phyloP scores from a whole-genome alignment of 2,797 vertebrate species.

The Girardinus metallicus region DNA sequence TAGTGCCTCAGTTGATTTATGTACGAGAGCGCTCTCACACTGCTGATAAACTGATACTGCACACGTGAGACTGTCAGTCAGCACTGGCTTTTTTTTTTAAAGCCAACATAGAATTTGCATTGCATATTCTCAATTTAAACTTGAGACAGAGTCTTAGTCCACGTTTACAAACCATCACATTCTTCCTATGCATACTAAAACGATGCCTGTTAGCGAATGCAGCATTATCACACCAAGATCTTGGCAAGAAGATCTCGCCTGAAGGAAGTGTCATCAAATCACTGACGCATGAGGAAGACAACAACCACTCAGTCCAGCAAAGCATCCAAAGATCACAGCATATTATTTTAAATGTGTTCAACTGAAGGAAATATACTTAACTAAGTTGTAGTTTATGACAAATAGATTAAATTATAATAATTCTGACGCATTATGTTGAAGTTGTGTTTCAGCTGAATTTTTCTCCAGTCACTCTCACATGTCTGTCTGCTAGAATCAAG shows the following conservation, averaged over 20 bases:
- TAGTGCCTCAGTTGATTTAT: conserved; percentile 6
- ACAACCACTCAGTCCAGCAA: neutral
- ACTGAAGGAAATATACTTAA: neutral
- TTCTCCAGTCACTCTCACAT: neutral
- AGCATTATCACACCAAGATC: conserved; percentile 25
- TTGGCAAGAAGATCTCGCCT: conserved; percentile 21
- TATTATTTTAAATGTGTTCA: neutral
- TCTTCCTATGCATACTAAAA: neutral
- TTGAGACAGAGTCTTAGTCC: neutral
- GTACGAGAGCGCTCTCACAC: neutral
- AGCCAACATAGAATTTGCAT: conserved; percentile 11
- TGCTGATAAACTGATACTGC: conserved; percentile 7
- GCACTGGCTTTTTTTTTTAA: neutral
- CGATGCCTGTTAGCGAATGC: conserved; percentile 20
- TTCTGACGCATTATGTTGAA: too few species aligned
- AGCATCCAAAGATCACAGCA: conserved; percentile 12
- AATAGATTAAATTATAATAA: neutral
- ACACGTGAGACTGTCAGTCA: conserved; percentile 23
- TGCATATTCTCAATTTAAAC: conserved; percentile 32
- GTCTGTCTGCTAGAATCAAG: neutral
- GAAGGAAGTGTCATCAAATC: conserved; percentile 33
- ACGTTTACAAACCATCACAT: conserved; percentile 22
- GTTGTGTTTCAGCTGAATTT: neutral
- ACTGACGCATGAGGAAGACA: conserved; percentile 17
- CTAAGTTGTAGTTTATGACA: neutral